These are phyloP conservation scores for Leucophenga maculata DNA, from an alignment of 2,888 invertebrate genomes.

Conservation along the genomic window DNA sequence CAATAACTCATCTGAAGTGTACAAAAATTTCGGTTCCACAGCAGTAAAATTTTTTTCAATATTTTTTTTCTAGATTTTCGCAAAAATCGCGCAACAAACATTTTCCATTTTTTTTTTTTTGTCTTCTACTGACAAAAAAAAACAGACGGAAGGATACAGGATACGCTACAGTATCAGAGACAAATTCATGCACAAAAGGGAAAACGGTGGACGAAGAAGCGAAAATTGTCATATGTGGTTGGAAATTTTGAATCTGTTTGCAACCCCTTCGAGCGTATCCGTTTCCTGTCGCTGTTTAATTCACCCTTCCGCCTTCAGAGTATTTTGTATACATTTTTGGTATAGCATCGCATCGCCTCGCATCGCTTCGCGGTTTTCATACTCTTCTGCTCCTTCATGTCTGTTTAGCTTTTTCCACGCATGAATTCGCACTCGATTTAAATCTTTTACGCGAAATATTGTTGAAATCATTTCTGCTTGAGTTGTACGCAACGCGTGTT, in stretches of 20 bases:
- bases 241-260: conserved; percentile 69
- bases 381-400: conserved; percentile 43
- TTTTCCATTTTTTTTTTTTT: background rate
- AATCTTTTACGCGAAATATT: conserved; percentile 67
- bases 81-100: conserved; percentile 18
- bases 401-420: conserved; percentile 31
- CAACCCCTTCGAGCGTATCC: conserved; percentile 67
- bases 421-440: conserved; percentile 58
- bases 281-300: conserved; percentile 63
- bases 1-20: too few species aligned
- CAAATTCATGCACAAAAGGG: conserved; percentile 20
- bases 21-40: background rate
- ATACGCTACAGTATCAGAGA: background rate
- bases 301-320: conserved; percentile 37
- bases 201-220: conserved; percentile 43
- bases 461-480: conserved; percentile 65
- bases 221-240: conserved; percentile 68
- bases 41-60: background rate
- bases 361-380: conserved; percentile 53
- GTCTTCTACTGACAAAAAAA: background rate
- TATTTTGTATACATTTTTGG: too few species aligned
- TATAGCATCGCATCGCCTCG: too few species aligned
- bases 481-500: conserved; percentile 34
- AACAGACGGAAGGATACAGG: conserved; percentile 21
- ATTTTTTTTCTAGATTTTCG: conserved; percentile 6